Conservation (phyloP, 2,113 vertebrate species). For the Dendrocopos noguchii region DNA sequence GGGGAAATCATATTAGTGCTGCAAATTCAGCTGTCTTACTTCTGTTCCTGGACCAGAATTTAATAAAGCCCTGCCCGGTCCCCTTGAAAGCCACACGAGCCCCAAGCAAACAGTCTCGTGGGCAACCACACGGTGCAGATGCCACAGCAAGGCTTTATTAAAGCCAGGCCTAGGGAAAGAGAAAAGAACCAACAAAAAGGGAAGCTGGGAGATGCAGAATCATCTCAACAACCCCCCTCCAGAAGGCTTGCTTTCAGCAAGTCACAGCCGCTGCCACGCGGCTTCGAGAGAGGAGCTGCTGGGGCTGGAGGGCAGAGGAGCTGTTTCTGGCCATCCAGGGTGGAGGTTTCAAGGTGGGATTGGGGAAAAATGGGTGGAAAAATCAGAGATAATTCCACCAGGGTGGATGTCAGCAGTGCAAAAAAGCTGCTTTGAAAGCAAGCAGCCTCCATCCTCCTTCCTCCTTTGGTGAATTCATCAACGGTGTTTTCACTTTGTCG, state of each 20-base stretch:
- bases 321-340: fast-evolving
- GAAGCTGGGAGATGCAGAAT: neutral
- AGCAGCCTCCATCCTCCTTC: fast-evolving
- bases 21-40: slow-evolving; percentile 44
- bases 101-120: slow-evolving; percentile 43
- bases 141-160: slow-evolving; percentile 63
- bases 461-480: neutral
- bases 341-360: neutral
- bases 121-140: neutral
- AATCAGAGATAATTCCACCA: fast-evolving
- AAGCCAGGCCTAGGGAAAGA: slow-evolving; percentile 17
- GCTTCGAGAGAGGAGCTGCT: fast-evolving
- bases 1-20: neutral
- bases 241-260: neutral
- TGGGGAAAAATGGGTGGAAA: neutral
- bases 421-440: neutral
- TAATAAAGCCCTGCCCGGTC: slow-evolving; percentile 54
- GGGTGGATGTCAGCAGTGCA: fast-evolving
- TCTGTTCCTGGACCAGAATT: slow-evolving; percentile 49
- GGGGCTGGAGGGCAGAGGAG: neutral
- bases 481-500: neutral
- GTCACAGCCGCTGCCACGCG: fast-evolving
- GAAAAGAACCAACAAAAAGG: neutral
- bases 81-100: neutral
- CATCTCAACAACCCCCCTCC: neutral